Evolutionary conservation across 2,797 vertebrate species (phyloP), one percentile per base, ranked within the genome.

Genomic region (Eurystomus glaucurus): DNA sequence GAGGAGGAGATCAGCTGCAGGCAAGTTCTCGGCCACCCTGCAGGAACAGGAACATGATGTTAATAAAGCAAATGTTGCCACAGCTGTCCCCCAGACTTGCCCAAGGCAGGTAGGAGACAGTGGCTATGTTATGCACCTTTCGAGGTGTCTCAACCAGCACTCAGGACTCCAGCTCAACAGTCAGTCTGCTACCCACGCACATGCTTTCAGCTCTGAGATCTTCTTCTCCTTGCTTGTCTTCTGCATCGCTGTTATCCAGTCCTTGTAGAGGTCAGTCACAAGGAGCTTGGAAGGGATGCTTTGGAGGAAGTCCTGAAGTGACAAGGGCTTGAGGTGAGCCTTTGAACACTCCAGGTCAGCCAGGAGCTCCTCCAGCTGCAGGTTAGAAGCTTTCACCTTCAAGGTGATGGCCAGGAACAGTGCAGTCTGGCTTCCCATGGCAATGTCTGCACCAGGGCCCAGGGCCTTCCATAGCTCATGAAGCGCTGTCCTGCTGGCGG

Each of bases 181-280:
- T 37, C 37, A 37, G 37, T 37, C 37, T 37, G 37, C 37, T 37
- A 37, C 37, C 37, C 37, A 37, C 37, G 11, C 37, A 37, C 37
- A 37, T 37, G 37, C 37, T 37, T 37, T 37, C 37, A 37, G 37
- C 37, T 37, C 37, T 45, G 14, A 45, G 43, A 45, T 45, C 48
- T 62, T 41, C 29, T 78, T 19, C 28, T 78, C 33, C 11, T 20
- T 61, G 28, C 19, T 23, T n/a, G 28, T n/a, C 23, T 2, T 54
- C 39, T 29, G 39, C 41, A 48, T 25, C 0, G 0, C 50, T 17
- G 57, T 29, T 25, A 21, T 48, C 16, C 35, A 57, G 13, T 18
- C 41, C 25, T 50, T 3, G 1, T 5, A 41, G 33, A 55, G 29
- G 3, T 41, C 1, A 0, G 5, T 52, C 13, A 55, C 0, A 0